phyloP scores from a whole-genome alignment of 2,888 invertebrate genomes.

The Eupithecia vulgata region DNA sequence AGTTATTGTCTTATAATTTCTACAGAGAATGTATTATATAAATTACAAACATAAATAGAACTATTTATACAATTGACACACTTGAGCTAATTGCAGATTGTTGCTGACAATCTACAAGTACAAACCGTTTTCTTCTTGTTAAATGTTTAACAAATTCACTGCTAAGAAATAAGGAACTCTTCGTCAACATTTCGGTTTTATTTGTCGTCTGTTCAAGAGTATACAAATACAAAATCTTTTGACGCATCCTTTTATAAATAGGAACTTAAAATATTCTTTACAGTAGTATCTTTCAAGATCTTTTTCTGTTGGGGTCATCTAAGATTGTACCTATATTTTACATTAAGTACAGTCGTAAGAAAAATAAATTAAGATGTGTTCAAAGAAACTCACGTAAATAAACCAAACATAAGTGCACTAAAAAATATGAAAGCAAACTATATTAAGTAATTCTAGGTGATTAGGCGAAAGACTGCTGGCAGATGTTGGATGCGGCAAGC shows the following conservation, averaged over 20 bases:
- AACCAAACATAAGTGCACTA: too few relatives aligned
- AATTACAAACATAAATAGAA: not conserved
- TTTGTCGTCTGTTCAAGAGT: constrained; percentile 5
- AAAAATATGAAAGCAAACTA: too few relatives aligned
- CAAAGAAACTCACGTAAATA: too few relatives aligned
- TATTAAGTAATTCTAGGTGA: too few relatives aligned
- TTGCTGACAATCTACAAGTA: not conserved
- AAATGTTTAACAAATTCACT: constrained; percentile 18
- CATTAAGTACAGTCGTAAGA: too few relatives aligned
- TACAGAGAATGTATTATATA: too few relatives aligned
- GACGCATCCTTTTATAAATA: constrained; percentile 6
- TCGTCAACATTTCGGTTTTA: constrained; percentile 28
- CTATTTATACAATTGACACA: not conserved
- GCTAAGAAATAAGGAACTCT: constrained; percentile 20
- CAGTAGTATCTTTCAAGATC: constrained; percentile 11
- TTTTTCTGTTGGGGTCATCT: constrained; percentile 15
- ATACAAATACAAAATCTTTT: not conserved
- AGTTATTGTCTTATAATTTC: too few relatives aligned
- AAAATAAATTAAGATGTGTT: too few relatives aligned
- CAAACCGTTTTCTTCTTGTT: constrained; percentile 15
- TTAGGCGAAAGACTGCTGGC: too few relatives aligned
- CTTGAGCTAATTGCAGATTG: not conserved
- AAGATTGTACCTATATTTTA: not conserved
- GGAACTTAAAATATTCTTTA: constrained; percentile 18
- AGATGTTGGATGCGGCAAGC: too few relatives aligned